Base-by-base conservation (phyloP, 2,888 invertebrate species). In the Clivina fossor region DNA sequence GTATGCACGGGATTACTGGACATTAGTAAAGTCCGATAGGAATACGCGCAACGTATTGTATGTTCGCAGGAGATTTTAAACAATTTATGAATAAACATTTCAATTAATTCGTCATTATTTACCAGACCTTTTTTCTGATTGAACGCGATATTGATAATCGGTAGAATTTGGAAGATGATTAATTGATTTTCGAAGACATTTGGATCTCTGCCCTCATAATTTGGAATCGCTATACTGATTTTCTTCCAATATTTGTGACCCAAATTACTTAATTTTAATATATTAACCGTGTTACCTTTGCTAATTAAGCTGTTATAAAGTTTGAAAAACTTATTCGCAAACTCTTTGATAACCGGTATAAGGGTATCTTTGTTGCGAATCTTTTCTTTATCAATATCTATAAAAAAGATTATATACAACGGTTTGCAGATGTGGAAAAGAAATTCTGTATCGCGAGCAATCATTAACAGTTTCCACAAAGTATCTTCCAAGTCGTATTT, bases 21-120 rank as follows among this genome's bases (percentile, higher is more conserved):
- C 13, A 78, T 70, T 1, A 76, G 65, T 48, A 71, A 63, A 33
- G 72, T 65, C 33, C 69, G 67, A 65, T 71, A 72, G 40, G 64
- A 66, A 55, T 62, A 74, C 53, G 63, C 65, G 49, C 67, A 80
- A 54, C 86, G 76, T 46, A 84, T 71, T 1, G 86, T 84, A 35
- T 82, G 78, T 62, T 84, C 82, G 49, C 83, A 84, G 1, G 83
- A 78, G 9, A 80, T 76, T 44, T 81, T 78, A 54, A 86, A 75
- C 1, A 87, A 63, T 64, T 83, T 84, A 55, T 76, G 72, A 24
- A 80, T 65, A 63, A 81, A 88, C 51, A 80, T 76, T 48, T 83
- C 80, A 11, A 85, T 76, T 11, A 79, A 71, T 40, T 79, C 79
- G 44, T 80, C 73, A 1, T 69, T 65, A 32, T 71, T 69, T 30